Percentiles rank a stretch among this genome's conserved stretches.
These are phyloP conservation scores for Aldrovandia affinis DNA, from an alignment of 2,797 vertebrate genomes.

Conservation along the genomic window DNA sequence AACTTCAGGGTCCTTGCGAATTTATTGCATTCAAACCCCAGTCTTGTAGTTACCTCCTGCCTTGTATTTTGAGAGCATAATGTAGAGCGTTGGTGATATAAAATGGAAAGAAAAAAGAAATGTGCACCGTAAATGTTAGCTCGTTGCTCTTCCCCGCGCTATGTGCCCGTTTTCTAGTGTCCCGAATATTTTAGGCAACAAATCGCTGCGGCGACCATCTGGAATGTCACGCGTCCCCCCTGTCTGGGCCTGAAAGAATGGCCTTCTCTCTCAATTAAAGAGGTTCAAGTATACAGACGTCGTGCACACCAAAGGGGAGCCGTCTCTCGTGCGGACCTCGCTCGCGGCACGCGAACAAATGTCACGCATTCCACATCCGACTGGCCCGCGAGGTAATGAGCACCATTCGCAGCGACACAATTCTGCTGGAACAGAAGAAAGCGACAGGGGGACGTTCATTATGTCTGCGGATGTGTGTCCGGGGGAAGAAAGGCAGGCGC, in stretches of 20 bases:
- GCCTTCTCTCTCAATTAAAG: conserved; percentile 23
- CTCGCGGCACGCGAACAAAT: conserved; percentile 59
- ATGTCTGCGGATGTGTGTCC: conserved; percentile 5
- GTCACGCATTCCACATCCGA: conserved; percentile 62
- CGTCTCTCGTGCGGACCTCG: conserved; percentile 14
- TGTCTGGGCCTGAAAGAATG: neutral
- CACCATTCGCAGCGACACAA: conserved; percentile 60
- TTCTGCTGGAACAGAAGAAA: conserved; percentile 38
- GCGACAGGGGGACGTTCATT: conserved; percentile 10
- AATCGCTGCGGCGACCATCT: neutral
- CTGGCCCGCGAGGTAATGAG: conserved; percentile 63
- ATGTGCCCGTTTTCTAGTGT: neutral
- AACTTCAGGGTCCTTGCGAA: no score
- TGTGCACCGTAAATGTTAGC: neutral
- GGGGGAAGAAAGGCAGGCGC: conserved; percentile 23
- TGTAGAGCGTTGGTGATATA: neutral
- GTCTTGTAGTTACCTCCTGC: neutral
- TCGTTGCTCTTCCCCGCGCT: neutral
- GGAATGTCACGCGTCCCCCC: conserved; percentile 27
- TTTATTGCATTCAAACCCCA: neutral
- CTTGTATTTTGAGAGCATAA: neutral
- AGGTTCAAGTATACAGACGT: neutral
- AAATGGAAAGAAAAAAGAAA: neutral
- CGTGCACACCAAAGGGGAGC: neutral
- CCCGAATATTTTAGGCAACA: neutral